A percentile compares a stretch with the other conserved stretches of the same genome.
Evolutionary conservation across 1,140 invertebrate species (phyloP).

Genomic region (Drosophila quadrilineata): DNA sequence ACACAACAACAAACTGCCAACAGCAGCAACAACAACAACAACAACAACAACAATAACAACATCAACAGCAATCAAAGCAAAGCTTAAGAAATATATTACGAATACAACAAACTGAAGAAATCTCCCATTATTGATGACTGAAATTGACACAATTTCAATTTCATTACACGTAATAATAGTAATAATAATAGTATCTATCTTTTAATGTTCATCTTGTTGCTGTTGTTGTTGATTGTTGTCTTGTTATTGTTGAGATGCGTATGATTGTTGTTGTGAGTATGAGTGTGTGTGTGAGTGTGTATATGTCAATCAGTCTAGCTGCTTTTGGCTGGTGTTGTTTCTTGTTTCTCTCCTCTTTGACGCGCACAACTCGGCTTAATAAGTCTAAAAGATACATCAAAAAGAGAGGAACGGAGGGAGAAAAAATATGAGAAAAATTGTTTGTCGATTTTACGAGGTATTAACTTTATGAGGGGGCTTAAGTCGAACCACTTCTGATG

Average conservation of each 20-base stretch:
- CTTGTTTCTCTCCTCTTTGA: constrained; percentile 45
- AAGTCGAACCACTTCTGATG: background rate
- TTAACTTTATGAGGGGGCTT: constrained; percentile 28
- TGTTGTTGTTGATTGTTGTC: constrained; percentile 1
- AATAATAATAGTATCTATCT: constrained; percentile 11
- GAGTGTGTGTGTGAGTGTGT: constrained; percentile 42
- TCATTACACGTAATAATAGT: too few species aligned
- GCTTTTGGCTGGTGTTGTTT: constrained; percentile 59
- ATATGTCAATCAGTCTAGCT: constrained; percentile 75
- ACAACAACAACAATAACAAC: constrained; percentile 22
- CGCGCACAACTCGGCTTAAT: constrained; percentile 52
- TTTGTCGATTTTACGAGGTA: too few species aligned
- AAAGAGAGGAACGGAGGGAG: constrained; percentile 2
- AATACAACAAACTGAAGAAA: constrained; percentile 16
- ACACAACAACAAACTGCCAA: constrained; percentile 44
- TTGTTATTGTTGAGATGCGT: constrained; percentile 3
- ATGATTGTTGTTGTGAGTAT: constrained; percentile 2
- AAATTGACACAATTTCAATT: constrained; percentile 37
- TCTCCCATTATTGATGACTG: constrained; percentile 25
- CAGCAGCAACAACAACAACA: constrained; percentile 36
- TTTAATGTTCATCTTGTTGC: constrained; percentile 4
- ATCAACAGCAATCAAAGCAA: constrained; percentile 6
- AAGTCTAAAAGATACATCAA: constrained; percentile 42
- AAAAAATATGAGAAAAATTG: constrained; percentile 33
- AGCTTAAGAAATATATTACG: too few species aligned